Percentiles rank a stretch among this genome's conserved stretches.
Conservation (phyloP, 2,113 vertebrate species). For the Ciconia boyciana region DNA sequence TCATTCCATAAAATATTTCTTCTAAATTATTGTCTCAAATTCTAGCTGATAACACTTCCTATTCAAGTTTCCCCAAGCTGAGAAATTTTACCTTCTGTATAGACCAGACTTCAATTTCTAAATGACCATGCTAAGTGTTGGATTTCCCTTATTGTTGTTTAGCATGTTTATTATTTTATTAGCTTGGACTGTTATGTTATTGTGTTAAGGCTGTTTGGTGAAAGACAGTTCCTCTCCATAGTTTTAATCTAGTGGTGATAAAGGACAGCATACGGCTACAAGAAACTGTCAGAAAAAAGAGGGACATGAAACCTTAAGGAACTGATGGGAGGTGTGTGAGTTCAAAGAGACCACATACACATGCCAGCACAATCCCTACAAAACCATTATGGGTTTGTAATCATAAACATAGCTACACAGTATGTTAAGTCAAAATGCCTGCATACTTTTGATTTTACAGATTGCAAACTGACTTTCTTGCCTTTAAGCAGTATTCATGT, state of each 20-base stretch:
- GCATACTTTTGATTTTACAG: not conserved
- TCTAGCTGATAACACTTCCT: not conserved
- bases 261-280: not conserved
- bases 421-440: not conserved
- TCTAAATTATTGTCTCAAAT: not conserved
- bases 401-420: not conserved
- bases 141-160: not conserved
- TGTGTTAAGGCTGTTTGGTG: not conserved
- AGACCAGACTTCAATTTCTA: not conserved
- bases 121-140: not conserved
- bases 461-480: not conserved
- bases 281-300: not conserved
- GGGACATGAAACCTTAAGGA: not conserved
- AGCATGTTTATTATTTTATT: not conserved
- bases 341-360: not conserved
- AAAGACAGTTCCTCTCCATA: not conserved
- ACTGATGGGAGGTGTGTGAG: accelerated
- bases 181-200: not conserved
- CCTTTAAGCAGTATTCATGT: not conserved
- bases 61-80: not conserved
- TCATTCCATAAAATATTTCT: not conserved
- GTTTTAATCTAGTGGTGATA: not conserved
- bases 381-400: not conserved
- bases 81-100: not conserved
- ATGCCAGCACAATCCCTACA: accelerated